Evolutionary conservation across 2,888 invertebrate species (phyloP).

Genomic region (Cataglyphis altisquamis): DNA sequence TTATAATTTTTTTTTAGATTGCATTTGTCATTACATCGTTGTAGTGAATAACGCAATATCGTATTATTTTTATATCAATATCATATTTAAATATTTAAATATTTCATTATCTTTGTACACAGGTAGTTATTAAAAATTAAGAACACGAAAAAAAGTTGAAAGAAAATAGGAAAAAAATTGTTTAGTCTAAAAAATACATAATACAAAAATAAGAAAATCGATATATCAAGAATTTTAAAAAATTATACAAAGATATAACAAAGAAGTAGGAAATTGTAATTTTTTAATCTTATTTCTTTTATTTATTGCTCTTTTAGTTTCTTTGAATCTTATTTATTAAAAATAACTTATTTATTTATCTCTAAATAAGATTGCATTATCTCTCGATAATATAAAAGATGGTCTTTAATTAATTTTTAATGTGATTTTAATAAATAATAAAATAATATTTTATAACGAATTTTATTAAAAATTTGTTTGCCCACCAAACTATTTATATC

Average conservation of each 20-base stretch:
- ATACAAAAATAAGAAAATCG: neutral
- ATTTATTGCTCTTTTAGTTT: neutral
- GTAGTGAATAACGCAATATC: neutral
- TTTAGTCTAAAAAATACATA: neutral
- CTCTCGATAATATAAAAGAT: neutral
- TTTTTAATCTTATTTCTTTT: neutral
- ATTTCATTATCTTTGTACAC: slow-evolving; percentile 2
- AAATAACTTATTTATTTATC: neutral
- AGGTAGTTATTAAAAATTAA: neutral
- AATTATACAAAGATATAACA: neutral
- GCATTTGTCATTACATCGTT: neutral
- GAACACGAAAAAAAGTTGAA: neutral
- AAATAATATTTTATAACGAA: neutral
- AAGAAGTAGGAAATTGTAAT: neutral
- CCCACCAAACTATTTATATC: neutral
- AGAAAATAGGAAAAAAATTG: neutral
- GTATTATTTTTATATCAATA: slow-evolving; percentile 1
- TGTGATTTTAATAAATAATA: neutral
- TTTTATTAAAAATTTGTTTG: neutral
- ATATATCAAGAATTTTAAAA: neutral
- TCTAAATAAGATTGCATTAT: neutral
- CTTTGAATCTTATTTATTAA: neutral
- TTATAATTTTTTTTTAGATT: neutral
- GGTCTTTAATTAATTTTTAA: neutral
- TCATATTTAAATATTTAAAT: neutral